Base-by-base conservation (phyloP, 2,888 invertebrate genomes). In the Mellilla xanthometata region DNA sequence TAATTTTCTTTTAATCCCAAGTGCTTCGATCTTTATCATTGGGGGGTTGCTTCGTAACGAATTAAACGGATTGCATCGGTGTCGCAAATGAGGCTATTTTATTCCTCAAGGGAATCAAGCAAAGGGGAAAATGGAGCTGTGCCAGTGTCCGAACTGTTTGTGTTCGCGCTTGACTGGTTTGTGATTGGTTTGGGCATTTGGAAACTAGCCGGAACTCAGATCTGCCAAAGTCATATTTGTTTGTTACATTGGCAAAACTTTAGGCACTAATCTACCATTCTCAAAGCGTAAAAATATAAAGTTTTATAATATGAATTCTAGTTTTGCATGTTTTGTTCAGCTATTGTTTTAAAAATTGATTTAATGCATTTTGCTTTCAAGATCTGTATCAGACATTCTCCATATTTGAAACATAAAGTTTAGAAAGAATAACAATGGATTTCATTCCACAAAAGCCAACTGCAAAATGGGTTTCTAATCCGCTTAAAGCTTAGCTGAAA, bases 1-100 rank as follows among this genome's bases (percentile, higher is more conserved):
- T 87, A 87, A 87, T 87, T 89, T 87, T 88, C 87, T 87, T 88
- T 87, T 89, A 87, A 89, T 87, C 86, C 84, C 77, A 68, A 80
- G 79, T 73, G 83, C 77, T 77, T 77, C 76, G 74, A 83, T 83
- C 71, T 76, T 80, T 83, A 87, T 86, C 80, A 77, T 78, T 65
- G 68, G 80, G 77, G 86, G 85, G 84, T 77, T 79, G 78, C 76
- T 56, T 74, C 80, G 85, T 83, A 75, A 78, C 86, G 82, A 87
- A 87, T 86, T 86, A 84, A 84, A 79, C 80, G 80, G 80, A 88
- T 89, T 86, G 87, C 82, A 78, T 85, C 76, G 80, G 81, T 83
- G 81, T 86, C 85, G 76, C 81, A 87, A 89, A 87, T 87, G 82
- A 86, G 84, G 68, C 83, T 72, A 87, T 82, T 89, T 82, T 76